Base-by-base conservation (phyloP, 1,140 invertebrate species). In the Trichomalopsis sarcophagae region DNA sequence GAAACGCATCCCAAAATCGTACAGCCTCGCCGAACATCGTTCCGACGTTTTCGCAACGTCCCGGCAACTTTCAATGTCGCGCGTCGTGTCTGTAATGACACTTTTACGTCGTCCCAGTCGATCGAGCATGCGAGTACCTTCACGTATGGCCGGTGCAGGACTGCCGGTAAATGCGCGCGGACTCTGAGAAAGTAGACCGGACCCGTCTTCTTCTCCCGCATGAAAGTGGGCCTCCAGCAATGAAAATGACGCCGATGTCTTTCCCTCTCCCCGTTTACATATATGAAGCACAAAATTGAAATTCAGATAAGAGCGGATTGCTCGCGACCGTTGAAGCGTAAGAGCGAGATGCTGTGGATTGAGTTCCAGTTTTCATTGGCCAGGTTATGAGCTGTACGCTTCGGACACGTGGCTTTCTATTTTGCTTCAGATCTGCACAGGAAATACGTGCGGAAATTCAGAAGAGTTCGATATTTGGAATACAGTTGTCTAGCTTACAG, bases 131-230 rank as follows among this genome's bases (percentile, higher is more conserved):
- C 10, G 40, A 9, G 7, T 44, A 44, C 40, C 40, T 44, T 44
- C 40, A 44, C 10, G 55, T 62, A 62, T 17, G 55, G n/a, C 55
- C 55, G 21, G 21, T 62, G 21, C 21, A n/a, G 55, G 55, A 62
- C 55, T 21, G 7, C 55, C 21, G 55, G 21, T 62, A 62, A 14
- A 17, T 14, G 17, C 17, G 17, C 17, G 55, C 17, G 4, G 55
- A 6, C 17, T 62, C 55, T 7, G 27, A 77, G 77, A 79, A 79
- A 79, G 55, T 79, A 66, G 50, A 79, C 77, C 77, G 77, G 27
- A 79, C 50, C 7, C 40, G 21, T 71, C 17, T 44, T 23, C 13
- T 30, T 77, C 68, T 47, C 21, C 68, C 36, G 66, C 62, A 80
- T 10, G 62, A 69, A 80, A 80, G 78, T 80, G 62, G 77, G 30